A percentile compares a stretch with the other conserved stretches of the same genome.
Evolutionary conservation across 2,888 invertebrate genomes (phyloP).

Genomic region (Pristionchus entomophagus): DNA sequence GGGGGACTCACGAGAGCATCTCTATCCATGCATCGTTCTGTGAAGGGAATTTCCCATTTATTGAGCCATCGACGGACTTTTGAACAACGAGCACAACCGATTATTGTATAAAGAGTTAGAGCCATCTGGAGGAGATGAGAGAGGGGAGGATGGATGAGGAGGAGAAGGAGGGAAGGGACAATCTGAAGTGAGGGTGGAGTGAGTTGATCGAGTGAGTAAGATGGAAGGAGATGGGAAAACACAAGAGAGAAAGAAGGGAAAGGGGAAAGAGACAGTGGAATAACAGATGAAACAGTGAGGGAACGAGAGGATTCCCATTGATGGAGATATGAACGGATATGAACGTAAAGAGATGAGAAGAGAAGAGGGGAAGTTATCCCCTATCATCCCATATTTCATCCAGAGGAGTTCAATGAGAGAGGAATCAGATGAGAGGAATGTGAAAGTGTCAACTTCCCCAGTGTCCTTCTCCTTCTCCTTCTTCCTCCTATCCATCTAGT

Average conservation of each 20-base stretch:
- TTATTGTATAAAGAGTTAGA: constrained; percentile 29
- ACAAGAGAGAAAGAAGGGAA: background rate
- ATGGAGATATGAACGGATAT: no score
- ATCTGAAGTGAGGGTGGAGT: background rate
- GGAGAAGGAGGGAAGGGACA: background rate
- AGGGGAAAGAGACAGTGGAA: background rate
- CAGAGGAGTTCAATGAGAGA: no score
- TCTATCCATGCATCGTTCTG: background rate
- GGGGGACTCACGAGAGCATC: background rate
- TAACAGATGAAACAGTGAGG: background rate
- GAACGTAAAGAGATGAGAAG: no score
- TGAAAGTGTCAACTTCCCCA: no score
- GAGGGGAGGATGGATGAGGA: background rate
- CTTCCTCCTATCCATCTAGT: background rate
- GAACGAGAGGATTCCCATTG: background rate
- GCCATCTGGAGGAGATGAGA: background rate
- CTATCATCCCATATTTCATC: no score
- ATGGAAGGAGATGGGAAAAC: constrained; percentile 8
- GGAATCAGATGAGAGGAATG: no score
- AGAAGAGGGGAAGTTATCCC: no score
- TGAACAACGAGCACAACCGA: constrained; percentile 13
- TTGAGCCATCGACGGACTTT: constrained; percentile 28
- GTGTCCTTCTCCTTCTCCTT: background rate
- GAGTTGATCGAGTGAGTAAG: constrained; percentile 27
- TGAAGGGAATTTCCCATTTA: background rate